A percentile compares a stretch with the other conserved stretches of the same genome.
phyloP scores from a whole-genome alignment of 1,140 invertebrate genomes.

The Bombus superbus region DNA sequence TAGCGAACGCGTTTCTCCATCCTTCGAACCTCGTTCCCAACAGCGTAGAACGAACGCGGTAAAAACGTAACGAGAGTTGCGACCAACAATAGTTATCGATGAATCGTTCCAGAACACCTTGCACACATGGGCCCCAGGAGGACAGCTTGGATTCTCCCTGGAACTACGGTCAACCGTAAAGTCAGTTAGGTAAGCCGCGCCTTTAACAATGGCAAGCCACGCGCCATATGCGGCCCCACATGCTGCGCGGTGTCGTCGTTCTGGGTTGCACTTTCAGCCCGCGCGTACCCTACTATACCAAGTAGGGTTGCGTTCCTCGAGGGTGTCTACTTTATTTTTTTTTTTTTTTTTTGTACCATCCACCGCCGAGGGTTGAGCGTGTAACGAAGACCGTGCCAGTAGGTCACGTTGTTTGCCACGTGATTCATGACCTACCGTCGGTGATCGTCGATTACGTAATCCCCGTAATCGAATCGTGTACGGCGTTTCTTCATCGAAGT shows the following conservation, averaged over 20 bases:
- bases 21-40: background rate
- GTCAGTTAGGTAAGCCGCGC: slow-evolving; percentile 75
- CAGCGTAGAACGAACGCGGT: too few species aligned
- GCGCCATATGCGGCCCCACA: slow-evolving; percentile 77
- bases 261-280: slow-evolving; percentile 49
- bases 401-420: slow-evolving; percentile 26
- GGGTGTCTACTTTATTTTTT: slow-evolving; percentile 1
- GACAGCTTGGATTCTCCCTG: slow-evolving; percentile 50
- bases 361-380: slow-evolving; percentile 32
- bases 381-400: slow-evolving; percentile 55
- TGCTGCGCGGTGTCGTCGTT: slow-evolving; percentile 65
- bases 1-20: slow-evolving; percentile 1
- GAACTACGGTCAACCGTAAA: slow-evolving; percentile 72
- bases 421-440: slow-evolving; percentile 61
- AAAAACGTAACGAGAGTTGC: slow-evolving; percentile 37
- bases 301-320: slow-evolving; percentile 31
- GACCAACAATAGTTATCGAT: slow-evolving; percentile 35
- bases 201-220: slow-evolving; percentile 77
- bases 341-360: slow-evolving; percentile 31
- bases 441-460: slow-evolving; percentile 56
- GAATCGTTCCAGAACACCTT: slow-evolving; percentile 60
- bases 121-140: slow-evolving; percentile 51
- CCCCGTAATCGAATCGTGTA: slow-evolving; percentile 14
- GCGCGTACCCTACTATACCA: slow-evolving; percentile 27
- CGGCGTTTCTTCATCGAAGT: background rate